Conservation (phyloP, 2,888 invertebrate genomes). For the Eutolmus rufibarbis region DNA sequence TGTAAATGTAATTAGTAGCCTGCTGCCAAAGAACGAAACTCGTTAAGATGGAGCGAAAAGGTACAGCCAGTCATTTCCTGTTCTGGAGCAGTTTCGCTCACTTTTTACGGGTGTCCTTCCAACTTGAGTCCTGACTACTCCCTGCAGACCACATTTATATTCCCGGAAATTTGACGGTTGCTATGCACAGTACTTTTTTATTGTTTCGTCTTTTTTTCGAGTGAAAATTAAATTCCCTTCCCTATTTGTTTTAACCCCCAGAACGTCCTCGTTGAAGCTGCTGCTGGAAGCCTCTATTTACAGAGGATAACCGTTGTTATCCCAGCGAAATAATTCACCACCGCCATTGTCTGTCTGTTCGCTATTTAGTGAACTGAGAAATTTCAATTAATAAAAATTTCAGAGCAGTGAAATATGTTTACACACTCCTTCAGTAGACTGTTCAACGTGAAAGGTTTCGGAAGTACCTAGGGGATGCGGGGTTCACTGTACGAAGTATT, state of each 20-base stretch:
- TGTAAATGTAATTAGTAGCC: not conserved
- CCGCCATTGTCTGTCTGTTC: not conserved
- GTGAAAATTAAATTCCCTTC: not conserved
- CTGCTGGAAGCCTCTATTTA: not conserved
- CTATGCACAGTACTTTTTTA: not conserved
- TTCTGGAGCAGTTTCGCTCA: not conserved
- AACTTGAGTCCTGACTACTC: not conserved
- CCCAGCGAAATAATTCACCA: not conserved
- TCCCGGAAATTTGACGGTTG: not conserved
- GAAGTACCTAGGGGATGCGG: not conserved
- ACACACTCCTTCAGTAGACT: not conserved
- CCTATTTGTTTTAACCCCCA: not conserved
- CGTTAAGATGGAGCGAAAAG: not conserved
- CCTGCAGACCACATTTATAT: not conserved
- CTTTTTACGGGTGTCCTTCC: not conserved
- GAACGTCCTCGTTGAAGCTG: not conserved
- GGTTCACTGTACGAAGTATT: not conserved
- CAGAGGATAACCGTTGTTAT: not conserved
- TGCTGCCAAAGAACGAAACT: not conserved
- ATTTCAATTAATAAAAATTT: not conserved
- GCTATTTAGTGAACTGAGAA: not conserved
- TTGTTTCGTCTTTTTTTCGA: not conserved
- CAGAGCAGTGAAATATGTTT: not conserved
- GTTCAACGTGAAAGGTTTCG: not conserved
- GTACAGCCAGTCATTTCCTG: not conserved